Percentiles rank a stretch among this genome's conserved stretches.
Evolutionary conservation across 2,113 vertebrate species (phyloP).

Genomic region (Rhea americana): DNA sequence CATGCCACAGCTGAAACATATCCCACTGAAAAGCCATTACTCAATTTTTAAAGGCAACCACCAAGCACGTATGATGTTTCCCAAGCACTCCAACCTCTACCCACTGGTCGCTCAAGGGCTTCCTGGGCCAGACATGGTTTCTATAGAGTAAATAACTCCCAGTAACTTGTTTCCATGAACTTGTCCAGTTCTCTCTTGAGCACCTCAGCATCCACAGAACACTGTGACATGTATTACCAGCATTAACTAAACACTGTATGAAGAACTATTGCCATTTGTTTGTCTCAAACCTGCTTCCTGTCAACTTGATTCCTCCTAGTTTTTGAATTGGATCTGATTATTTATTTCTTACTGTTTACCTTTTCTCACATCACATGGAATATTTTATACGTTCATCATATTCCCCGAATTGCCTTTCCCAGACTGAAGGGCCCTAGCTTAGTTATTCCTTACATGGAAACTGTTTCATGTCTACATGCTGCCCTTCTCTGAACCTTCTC

Average conservation of each 20-base stretch:
- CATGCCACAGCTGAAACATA: background rate
- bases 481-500: background rate
- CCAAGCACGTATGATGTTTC: background rate
- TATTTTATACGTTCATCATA: background rate
- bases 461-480: background rate
- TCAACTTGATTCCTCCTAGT: background rate
- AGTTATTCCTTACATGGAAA: background rate
- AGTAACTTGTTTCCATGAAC: background rate
- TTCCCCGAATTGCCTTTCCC: background rate
- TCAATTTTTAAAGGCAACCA: background rate
- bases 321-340: background rate
- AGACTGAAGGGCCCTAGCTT: background rate
- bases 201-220: accelerated
- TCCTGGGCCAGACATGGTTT: background rate
- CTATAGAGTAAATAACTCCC: background rate
- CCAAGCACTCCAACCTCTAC: background rate
- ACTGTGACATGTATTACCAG: accelerated
- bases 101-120: background rate
- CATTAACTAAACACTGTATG: accelerated
- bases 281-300: background rate
- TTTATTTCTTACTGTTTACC: background rate
- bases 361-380: background rate
- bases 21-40: background rate
- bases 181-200: background rate
- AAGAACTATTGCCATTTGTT: background rate